phyloP scores from a whole-genome alignment of 2,797 vertebrate species.

The Buceros bicornis region DNA sequence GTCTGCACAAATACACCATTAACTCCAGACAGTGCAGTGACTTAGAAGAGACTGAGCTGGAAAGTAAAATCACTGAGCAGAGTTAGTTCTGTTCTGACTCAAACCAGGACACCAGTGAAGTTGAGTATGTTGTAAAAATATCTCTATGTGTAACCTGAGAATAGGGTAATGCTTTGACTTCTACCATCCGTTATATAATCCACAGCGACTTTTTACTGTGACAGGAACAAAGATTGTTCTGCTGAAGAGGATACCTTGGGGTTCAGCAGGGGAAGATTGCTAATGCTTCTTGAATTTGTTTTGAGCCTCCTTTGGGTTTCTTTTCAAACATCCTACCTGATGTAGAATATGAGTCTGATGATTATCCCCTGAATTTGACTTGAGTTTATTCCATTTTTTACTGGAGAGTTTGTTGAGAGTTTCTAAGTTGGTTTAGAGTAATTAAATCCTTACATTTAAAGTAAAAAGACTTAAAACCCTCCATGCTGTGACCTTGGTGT shows the following conservation, averaged over 20 bases:
- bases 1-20: too few relatives aligned
- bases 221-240: background rate
- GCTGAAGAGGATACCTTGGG: background rate
- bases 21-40: too few relatives aligned
- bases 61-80: too few relatives aligned
- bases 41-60: too few relatives aligned
- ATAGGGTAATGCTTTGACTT: background rate
- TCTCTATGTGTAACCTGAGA: background rate
- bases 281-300: background rate
- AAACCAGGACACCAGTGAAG: background rate
- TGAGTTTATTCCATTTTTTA: background rate
- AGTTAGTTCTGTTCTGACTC: too few relatives aligned
- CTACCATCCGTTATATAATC: background rate
- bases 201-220: background rate
- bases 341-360: background rate
- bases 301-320: background rate
- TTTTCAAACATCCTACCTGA: background rate
- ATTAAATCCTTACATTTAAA: background rate
- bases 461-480: background rate
- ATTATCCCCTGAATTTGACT: background rate
- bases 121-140: background rate
- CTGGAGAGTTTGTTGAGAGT: background rate
- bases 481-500: background rate
- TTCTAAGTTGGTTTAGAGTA: background rate
- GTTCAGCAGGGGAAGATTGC: background rate